Evolutionary conservation across 2,888 invertebrate species (phyloP).

Genomic region (Drosophila setosimentum): DNA sequence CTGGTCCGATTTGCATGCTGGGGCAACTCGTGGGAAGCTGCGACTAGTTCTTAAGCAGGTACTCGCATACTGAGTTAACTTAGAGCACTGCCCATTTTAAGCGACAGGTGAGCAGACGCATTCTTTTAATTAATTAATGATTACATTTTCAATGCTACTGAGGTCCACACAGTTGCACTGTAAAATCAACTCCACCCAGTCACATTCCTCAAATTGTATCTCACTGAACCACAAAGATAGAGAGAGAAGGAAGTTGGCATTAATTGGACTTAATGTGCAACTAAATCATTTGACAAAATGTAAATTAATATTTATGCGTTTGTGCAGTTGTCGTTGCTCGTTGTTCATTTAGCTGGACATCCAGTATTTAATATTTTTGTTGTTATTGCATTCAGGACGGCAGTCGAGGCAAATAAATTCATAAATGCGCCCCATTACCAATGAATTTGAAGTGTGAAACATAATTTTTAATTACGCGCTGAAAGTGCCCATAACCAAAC

Average conservation of each 20-base stretch:
- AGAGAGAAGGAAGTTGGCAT: conserved; percentile 29
- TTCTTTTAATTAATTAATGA: conserved; percentile 42
- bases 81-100: not conserved
- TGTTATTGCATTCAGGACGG: conserved; percentile 17
- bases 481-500: not conserved
- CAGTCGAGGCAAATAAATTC: conserved; percentile 61
- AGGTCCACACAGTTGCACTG: not conserved
- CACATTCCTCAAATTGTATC: conserved; percentile 22
- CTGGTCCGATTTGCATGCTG: conserved; percentile 71
- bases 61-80: conserved; percentile 3
- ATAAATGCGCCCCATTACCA: conserved; percentile 45
- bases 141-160: conserved; percentile 8
- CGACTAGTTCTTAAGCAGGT: conserved; percentile 18
- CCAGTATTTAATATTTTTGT: conserved; percentile 8
- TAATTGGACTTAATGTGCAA: conserved; percentile 65
- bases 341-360: conserved; percentile 27
- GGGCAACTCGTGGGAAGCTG: conserved; percentile 34
- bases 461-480: conserved; percentile 67
- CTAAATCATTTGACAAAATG: conserved; percentile 73
- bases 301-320: conserved; percentile 73
- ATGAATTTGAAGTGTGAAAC: conserved; percentile 49
- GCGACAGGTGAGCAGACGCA: conserved; percentile 46
- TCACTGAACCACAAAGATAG: conserved; percentile 27
- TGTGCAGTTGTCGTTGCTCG: conserved; percentile 16
- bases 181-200: not conserved